Conservation (phyloP, 2,888 invertebrate species). For the Flexamia atlantica region DNA sequence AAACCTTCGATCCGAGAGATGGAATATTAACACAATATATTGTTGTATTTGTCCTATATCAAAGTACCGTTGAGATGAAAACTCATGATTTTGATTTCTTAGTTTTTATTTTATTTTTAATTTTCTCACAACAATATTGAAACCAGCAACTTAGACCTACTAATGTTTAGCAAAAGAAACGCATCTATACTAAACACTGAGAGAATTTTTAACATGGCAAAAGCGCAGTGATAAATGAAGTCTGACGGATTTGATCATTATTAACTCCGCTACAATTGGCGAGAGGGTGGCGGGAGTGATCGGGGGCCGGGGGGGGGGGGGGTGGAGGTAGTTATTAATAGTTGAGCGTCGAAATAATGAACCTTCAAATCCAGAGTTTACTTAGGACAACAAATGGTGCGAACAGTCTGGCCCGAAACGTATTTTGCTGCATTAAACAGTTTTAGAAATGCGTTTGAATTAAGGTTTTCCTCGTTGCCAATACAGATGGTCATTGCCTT, state of each 20-base stretch:
- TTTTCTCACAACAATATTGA: too few relatives aligned
- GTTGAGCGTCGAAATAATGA: slow-evolving; percentile 31
- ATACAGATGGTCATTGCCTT: too few relatives aligned
- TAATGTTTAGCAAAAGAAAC: too few relatives aligned
- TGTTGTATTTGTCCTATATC: too few relatives aligned
- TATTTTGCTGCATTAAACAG: background rate
- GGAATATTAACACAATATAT: too few relatives aligned
- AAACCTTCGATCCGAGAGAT: too few relatives aligned
- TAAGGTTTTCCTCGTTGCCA: too few relatives aligned
- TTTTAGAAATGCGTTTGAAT: too few relatives aligned
- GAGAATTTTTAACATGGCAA: background rate
- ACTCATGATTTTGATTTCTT: too few relatives aligned
- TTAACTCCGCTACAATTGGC: background rate
- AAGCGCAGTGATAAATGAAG: background rate
- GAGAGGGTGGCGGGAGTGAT: background rate
- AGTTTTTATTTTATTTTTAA: too few relatives aligned
- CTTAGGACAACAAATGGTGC: background rate
- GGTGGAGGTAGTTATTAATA: slow-evolving; percentile 6
- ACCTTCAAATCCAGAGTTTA: slow-evolving; percentile 21
- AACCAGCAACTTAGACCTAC: too few relatives aligned
- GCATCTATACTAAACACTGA: background rate
- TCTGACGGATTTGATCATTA: background rate
- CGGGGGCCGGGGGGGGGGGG: background rate
- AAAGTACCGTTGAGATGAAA: too few relatives aligned
- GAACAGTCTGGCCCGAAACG: background rate